phyloP scores from a whole-genome alignment of 1,140 invertebrate species.

The Hetaerina americana region DNA sequence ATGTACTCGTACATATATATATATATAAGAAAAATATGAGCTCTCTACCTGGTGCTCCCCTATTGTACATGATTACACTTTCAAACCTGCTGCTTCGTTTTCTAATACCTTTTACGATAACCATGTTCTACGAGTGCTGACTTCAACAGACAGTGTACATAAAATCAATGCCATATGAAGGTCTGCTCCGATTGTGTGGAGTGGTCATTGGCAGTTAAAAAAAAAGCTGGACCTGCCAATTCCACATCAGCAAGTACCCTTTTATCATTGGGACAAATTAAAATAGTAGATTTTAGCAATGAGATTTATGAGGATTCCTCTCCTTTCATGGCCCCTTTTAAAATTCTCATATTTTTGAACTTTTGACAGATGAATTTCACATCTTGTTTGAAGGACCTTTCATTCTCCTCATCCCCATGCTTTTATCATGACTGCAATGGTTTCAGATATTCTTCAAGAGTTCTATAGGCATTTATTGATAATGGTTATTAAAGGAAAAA shows the following conservation, averaged over 20 bases:
- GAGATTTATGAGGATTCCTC: neutral
- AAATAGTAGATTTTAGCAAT: neutral
- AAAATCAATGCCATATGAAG: neutral
- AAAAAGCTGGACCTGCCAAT: neutral
- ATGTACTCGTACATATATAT: neutral
- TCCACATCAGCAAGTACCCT: neutral
- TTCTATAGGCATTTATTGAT: neutral
- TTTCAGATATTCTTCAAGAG: neutral
- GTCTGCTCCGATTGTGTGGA: neutral
- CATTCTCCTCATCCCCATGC: neutral
- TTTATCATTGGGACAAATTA: neutral
- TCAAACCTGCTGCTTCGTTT: neutral
- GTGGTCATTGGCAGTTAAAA: neutral
- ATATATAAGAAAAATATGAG: neutral
- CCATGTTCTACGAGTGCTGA: neutral
- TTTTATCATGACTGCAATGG: neutral
- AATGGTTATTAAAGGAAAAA: slow-evolving; percentile 1
- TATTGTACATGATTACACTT: neutral
- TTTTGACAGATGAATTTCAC: neutral
- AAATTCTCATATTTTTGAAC: slow-evolving; percentile 1
- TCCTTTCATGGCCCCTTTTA: neutral
- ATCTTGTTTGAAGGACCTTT: neutral
- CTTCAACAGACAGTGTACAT: neutral
- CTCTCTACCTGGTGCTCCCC: neutral
- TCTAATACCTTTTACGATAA: neutral